Base-by-base conservation (phyloP, 2,888 invertebrate genomes). In the Apotomis capreana region DNA sequence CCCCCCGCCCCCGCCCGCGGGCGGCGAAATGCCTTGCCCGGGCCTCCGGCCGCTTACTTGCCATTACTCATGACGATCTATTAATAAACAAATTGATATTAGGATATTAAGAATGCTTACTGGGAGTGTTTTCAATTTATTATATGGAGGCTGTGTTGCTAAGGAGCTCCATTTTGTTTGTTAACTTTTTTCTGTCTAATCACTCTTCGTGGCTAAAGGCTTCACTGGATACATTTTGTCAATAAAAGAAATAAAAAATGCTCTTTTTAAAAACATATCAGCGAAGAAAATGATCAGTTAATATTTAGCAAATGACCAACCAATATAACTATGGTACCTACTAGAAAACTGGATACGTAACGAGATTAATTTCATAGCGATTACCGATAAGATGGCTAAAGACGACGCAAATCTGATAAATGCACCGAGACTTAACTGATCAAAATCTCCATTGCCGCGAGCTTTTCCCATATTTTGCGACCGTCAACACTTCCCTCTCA, bases 61-160 rank as follows among this genome's bases (percentile, higher is more conserved):
- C 91, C 89, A 91, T 92, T 90, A 92, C 91, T 92, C 92, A 91
- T 89, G 85, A 87, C 87, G 87, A 92, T 91, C 91, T 92, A 92
- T 91, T 92, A 91, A 91, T 90, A 91, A 87, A 89, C 89, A 89
- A 92, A 90, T 92, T 90, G 89, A 90, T 91, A 89, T 89, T 89
- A 89, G 90, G 89, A 90, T 91, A 89, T 88, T 89, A 89, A 89
- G 88, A 86, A 87, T 84, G 83, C 83, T 84, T 83, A 80, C 79
- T 81, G 81, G 83, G 80, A 82, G 81, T 80, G 79, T 81, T 85
- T 83, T 85, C 83, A 86, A 83, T 83, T 78, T 79, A 78, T 76
- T 82, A 78, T n/a, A n/a, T n/a, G n/a, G 79, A 75, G 79, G 76
- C 70, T 75, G 49, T 26, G 73, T 78, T 77, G 78, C 60, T 73